These are phyloP conservation scores for Isaurus tuberculatus DNA, from an alignment of 92 coral and sea anemone species.

Conservation along the genomic window DNA sequence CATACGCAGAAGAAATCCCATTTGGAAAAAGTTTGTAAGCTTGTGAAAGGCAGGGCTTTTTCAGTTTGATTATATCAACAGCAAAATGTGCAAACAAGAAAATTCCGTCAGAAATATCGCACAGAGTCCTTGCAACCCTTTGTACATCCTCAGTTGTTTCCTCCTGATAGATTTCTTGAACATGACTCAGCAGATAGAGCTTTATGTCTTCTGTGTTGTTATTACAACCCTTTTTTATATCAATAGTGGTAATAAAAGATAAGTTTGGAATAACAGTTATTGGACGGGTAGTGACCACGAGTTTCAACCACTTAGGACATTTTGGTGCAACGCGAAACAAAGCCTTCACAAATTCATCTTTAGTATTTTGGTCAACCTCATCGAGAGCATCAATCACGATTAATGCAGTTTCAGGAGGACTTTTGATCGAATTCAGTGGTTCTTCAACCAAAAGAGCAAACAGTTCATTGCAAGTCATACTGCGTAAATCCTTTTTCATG, in stretches of 20 bases:
- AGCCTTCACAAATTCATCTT: slow-evolving; percentile 47
- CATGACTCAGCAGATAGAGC: background rate
- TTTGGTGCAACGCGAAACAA: slow-evolving; percentile 39
- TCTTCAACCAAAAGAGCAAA: slow-evolving; percentile 33
- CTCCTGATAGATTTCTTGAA: slow-evolving; percentile 17
- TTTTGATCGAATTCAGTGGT: slow-evolving; percentile 10
- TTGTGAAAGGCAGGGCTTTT: slow-evolving; percentile 8
- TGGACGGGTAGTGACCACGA: slow-evolving; percentile 49
- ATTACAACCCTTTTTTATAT: slow-evolving; percentile 4
- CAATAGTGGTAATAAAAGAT: no score
- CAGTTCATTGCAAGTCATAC: slow-evolving; percentile 30
- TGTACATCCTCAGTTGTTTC: slow-evolving; percentile 8
- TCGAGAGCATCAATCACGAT: slow-evolving; percentile 58
- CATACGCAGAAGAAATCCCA: slow-evolving; percentile 45
- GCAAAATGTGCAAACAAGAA: slow-evolving; percentile 49
- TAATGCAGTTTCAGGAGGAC: background rate
- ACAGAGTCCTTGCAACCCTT: slow-evolving; percentile 22
- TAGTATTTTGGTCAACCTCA: slow-evolving; percentile 30
- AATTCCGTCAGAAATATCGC: slow-evolving; percentile 33
- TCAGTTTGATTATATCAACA: background rate
- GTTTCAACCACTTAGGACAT: slow-evolving; percentile 52
- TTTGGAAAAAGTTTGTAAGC: slow-evolving; percentile 34
- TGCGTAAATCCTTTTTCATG: slow-evolving; percentile 16
- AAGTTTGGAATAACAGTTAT: slow-evolving; percentile 26
- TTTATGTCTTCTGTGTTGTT: slow-evolving; percentile 39